A percentile compares a stretch with the other conserved stretches of the same genome.
Evolutionary conservation across 1,140 invertebrate genomes (phyloP).

Genomic region (Limonius californicus): DNA sequence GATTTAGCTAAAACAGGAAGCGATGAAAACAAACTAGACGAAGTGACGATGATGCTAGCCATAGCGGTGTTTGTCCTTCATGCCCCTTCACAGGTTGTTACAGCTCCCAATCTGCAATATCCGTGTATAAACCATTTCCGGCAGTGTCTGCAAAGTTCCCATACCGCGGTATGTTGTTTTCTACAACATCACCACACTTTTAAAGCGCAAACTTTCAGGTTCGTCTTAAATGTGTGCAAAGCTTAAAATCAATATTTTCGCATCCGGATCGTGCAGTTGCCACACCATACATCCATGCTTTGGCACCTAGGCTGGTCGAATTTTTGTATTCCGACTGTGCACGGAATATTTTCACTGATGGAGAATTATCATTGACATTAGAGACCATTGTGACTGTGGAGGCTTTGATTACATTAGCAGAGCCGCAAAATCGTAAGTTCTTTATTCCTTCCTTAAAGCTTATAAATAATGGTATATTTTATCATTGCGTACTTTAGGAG

Average conservation of each 20-base stretch:
- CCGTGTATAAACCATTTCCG: constrained; percentile 92
- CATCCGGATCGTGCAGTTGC: constrained; percentile 66
- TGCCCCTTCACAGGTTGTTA: constrained; percentile 70
- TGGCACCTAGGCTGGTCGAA: constrained; percentile 71
- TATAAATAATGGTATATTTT: no score
- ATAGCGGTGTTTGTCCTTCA: constrained; percentile 85
- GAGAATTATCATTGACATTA: constrained; percentile 61
- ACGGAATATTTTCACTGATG: constrained; percentile 55
- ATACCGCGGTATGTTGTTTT: constrained; percentile 64
- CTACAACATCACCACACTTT: no score
- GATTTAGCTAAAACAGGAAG: constrained; percentile 83
- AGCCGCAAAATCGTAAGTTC: constrained; percentile 75
- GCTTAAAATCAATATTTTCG: constrained; percentile 68
- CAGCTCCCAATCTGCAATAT: constrained; percentile 78
- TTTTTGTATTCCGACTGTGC: constrained; percentile 62
- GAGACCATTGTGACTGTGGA: constrained; percentile 70
- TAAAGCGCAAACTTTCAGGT: no score
- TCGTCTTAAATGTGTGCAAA: constrained; percentile 74
- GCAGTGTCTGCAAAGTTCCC: constrained; percentile 75
- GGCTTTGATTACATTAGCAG: constrained; percentile 66
- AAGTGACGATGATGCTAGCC: constrained; percentile 78
- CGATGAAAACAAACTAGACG: constrained; percentile 74
- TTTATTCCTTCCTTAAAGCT: background rate
- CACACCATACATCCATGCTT: constrained; percentile 75
- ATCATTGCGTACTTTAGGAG: constrained; percentile 49